Base-by-base conservation (phyloP, 2,797 vertebrate genomes). In the Labeo calbasu region DNA sequence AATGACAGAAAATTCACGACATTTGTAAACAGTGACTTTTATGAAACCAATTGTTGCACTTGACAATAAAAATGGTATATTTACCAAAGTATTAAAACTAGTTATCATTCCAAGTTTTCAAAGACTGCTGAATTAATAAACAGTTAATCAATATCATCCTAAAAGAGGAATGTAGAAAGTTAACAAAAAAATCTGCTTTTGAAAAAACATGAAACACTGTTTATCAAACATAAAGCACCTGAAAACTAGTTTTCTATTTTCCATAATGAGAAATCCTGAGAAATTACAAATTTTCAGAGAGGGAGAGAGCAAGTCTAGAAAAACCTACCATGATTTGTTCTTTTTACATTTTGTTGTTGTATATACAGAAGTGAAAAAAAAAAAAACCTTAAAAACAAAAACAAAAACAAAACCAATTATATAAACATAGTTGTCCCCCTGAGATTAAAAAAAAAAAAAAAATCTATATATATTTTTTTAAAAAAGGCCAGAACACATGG, bases 81-180 rank as follows among this genome's bases (percentile, higher is more conserved):
- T 68, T 57, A 77, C 51, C 59, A 48, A 55, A 69, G 63, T 55
- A 83, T 77, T 77, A 77, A 77, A 83, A 83, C 13, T 69, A 69
- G 50, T 32, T 46, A 57, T 14, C 10, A 12, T 28, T 77, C 61
- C 55, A 51, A 65, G 46, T 19, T 66, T 36, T 32, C 25, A 50
- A 25, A 77, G 61, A 48, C 15, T 28, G 8, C 63, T 28, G 8
- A 72, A n/a, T 81, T 61, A 59, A 82, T 55, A 81, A 46, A 63
- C 14, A 21, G 43, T 50, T 61, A 59, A 82, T 72, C 14, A 21
- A 43, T 50, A 73, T 17, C 9, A 25, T 61, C 21, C 75, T 8
- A 57, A 80, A 76, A 73, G 51, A 53, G 65, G 6, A 55, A 77
- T 70, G 65, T 81, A 59, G 15, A 65, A 87, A 23, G 79, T 63